Evolutionary conservation across 2,113 vertebrate species (phyloP), one percentile per base, ranked within the genome.

Genomic region (Tenrec ecaudatus): DNA sequence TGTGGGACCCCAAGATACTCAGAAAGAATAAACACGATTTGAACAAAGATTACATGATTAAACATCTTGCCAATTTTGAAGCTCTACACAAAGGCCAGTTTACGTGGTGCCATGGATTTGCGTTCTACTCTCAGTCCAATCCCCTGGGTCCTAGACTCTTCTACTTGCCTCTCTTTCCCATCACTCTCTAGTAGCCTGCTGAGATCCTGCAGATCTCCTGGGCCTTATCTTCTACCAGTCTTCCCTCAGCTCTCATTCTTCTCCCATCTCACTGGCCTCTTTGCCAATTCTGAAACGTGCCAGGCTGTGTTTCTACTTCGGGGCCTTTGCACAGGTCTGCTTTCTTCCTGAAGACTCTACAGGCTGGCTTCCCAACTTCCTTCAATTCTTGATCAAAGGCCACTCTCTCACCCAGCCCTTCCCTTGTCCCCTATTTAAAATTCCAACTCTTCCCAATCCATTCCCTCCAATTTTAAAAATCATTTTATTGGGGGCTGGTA

Each of bases 351-450:
- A n/a, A n/a, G n/a, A n/a, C n/a, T n/a, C 36, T 66, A 20, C 38
- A 17, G 6, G 31, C 64, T 75, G 14, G 15, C 69, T 88, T 11
- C 17, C 38, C 33, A 64, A 69, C 16, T 19, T 62, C 40, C 33
- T 60, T n/a, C 40, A 40, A 40, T 40, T 40, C 40, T 40, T 40
- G 22, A 79, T 79, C 76, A 89, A 78, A 29, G 22, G 43, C 75
- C 40, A 43, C 78, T 76, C 79, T 69, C 10, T 73, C 81, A 71
- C 12, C 10, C 12, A 40, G 9, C n/a, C 31, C 57, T 75, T 73
- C 75, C n/a, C n/a, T n/a, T n/a, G n/a, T n/a, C n/a, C n/a, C n/a
- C 43, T 23, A 79, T 73, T 92, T 88, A 62, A 90, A 88, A 88
- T 38, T 57, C 38, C 43, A 90, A 57, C 12, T 62, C n/a, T 20